These are phyloP conservation scores for Polyploca ridens DNA, from an alignment of 2,888 invertebrate species.

Conservation along the genomic window DNA sequence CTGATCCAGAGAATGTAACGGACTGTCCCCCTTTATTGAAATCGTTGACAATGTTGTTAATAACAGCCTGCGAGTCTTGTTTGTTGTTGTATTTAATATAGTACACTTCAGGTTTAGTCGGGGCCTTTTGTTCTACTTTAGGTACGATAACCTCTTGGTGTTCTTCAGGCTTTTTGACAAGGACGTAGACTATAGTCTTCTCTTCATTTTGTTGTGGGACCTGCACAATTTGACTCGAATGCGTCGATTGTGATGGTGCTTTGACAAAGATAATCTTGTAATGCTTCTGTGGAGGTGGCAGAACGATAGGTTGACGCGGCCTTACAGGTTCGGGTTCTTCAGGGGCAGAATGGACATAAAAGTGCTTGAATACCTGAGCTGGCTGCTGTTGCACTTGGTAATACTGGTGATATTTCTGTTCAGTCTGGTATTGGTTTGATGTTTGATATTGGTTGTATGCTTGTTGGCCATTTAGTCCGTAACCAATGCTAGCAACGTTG, in stretches of 20 bases:
- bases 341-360: conserved; percentile 77
- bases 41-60: conserved; percentile 74
- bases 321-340: conserved; percentile 67
- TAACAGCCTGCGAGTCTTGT: conserved; percentile 74
- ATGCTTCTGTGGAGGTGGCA: conserved; percentile 89
- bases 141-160: conserved; percentile 87
- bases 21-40: conserved; percentile 55
- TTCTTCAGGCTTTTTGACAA: conserved; percentile 90
- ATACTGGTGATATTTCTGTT: conserved; percentile 76
- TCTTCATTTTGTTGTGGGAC: conserved; percentile 88
- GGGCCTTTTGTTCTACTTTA: conserved; percentile 87
- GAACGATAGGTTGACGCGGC: conserved; percentile 82
- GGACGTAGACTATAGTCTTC: conserved; percentile 90
- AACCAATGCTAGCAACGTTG: conserved; percentile 21
- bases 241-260: conserved; percentile 86
- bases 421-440: conserved; percentile 46
- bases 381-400: conserved; percentile 90
- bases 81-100: conserved; percentile 91
- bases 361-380: conserved; percentile 86
- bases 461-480: conserved; percentile 15
- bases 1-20: conserved; percentile 23
- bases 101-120: conserved; percentile 91
- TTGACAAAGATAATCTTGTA: conserved; percentile 93
- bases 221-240: conserved; percentile 87
- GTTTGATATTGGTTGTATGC: conserved; percentile 39